Evolutionary conservation across 2,888 invertebrate genomes (phyloP), one percentile per base, ranked within the genome.

Genomic region (Andrena fulva): DNA sequence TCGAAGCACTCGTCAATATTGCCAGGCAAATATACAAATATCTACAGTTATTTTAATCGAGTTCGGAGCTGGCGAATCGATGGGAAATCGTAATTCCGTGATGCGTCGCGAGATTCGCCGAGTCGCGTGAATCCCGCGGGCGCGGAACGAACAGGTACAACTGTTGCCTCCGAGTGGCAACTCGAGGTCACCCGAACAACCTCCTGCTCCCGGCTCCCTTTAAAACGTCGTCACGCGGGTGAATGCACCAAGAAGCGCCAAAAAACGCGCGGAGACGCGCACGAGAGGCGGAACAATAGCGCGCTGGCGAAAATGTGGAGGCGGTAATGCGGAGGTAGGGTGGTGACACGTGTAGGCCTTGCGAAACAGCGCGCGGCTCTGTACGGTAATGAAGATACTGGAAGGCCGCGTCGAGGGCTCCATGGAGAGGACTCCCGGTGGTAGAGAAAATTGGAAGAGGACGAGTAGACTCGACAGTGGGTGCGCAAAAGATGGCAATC

Each of bases 401-500:
- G 70, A 73, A 82, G 74, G 59, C 67, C 31, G 59, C 31, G 33
- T 71, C 67, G 78, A 70, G 73, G 77, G 69, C 63, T 48, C 27
- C 72, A 52, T 66, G 77, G 54, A 82, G 60, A 82, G 77, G 73
- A 52, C 71, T 76, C 20, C 68, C 62, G 82, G 60, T 75, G 85
- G 80, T 66, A 63, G 80, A 69, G 76, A 63, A 84, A 73, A 78
- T 73, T 77, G 77, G 69, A 76, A 79, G 77, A 68, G 71, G 66
- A 71, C 70, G 63, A 68, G 78, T 31, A 56, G 75, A 75, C 69
- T 35, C 63, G 56, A 66, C 54, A 42, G 79, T 54, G 74, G 66
- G 86, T 85, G 87, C 81, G 87, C 88, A 80, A 88, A 88, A 89
- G 86, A 88, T 86, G 86, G 87, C 84, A 89, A 88, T 88, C 89